Evolutionary conservation across 2,113 vertebrate species (phyloP), one percentile per base, ranked within the genome.

Genomic region (Gymnarchus niloticus): DNA sequence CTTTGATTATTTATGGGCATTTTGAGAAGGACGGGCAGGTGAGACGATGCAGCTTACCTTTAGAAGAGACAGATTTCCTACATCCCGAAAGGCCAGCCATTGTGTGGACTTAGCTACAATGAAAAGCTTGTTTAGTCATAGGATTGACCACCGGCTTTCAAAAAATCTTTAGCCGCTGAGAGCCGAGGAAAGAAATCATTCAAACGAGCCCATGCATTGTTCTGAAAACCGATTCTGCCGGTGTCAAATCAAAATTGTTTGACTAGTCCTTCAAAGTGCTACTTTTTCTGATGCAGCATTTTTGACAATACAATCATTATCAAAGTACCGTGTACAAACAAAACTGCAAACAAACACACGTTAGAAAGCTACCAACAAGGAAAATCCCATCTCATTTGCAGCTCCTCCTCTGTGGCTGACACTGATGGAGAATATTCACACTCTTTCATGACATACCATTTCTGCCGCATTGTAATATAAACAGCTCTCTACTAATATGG

Each of bases 211-310:
- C 28, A 4, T 82, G 14, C 51, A 28, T 56, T 82, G 77, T 80
- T 80, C 19, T 23, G 77, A 14, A 48, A 80, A 48, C 23, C 19
- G 77, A 80, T 80, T 49, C 37, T 7, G 1, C n/a, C 25, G 48
- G 44, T 81, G 44, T 81, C 65, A 73, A 73, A 73, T 37, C 65
- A 73, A 73, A 65, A 49, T 21, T 81, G n/a, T 44, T 28, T 81
- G n/a, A 81, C 77, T 51, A 49, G 76, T 49, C 48, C 12, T 33
- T 52, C 33, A 33, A 54, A 54, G 49, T 54, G 48, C 23, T 33
- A 54, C 28, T 52, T 25, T 82, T 28, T 82, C 25, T 82, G 51
- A 82, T 19, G 28, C 37, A 49, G 23, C 48, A 51, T 81, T 81
- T 81, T 8, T 51, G 44, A 81, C 77, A 49, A 81, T 14, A 25